Conservation (phyloP, 2,888 invertebrate genomes). For the Suillia variegata region DNA sequence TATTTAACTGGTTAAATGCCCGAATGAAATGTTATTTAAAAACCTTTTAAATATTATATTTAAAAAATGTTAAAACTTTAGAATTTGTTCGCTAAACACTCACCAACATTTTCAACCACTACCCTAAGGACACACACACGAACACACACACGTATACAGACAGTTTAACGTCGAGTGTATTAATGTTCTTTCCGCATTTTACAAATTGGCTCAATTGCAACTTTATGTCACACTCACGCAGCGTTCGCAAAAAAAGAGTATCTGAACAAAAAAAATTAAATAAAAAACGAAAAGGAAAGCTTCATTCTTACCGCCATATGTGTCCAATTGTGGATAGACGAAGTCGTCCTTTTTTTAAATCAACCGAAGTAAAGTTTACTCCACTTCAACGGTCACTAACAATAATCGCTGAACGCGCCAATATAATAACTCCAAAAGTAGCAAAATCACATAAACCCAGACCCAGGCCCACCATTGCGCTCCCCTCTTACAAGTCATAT, state of each 20-base stretch:
- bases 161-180: slow-evolving; percentile 27
- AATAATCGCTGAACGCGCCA: slow-evolving; percentile 24
- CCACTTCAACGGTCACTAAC: slow-evolving; percentile 5
- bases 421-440: too few relatives aligned
- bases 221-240: slow-evolving; percentile 54
- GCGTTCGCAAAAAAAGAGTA: slow-evolving; percentile 23
- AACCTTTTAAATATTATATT: neutral
- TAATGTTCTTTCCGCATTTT: slow-evolving; percentile 53
- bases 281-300: slow-evolving; percentile 12
- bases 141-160: neutral
- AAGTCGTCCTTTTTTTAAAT: too few relatives aligned
- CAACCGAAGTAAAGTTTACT: slow-evolving; percentile 8
- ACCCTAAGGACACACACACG: slow-evolving; percentile 4
- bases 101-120: slow-evolving; percentile 4
- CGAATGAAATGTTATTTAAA: neutral
- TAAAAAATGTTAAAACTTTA: neutral
- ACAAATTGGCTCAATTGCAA: slow-evolving; percentile 62
- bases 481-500: neutral
- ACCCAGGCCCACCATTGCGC: slow-evolving; percentile 4
- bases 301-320: slow-evolving; percentile 48
- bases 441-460: too few relatives aligned
- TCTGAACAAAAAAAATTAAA: slow-evolving; percentile 6
- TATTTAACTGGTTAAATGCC: too few relatives aligned
- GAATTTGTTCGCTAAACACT: neutral
- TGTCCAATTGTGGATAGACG: slow-evolving; percentile 44